Base-by-base conservation (phyloP, 2,888 invertebrate species). In the Sepioteuthis lessoniana region DNA sequence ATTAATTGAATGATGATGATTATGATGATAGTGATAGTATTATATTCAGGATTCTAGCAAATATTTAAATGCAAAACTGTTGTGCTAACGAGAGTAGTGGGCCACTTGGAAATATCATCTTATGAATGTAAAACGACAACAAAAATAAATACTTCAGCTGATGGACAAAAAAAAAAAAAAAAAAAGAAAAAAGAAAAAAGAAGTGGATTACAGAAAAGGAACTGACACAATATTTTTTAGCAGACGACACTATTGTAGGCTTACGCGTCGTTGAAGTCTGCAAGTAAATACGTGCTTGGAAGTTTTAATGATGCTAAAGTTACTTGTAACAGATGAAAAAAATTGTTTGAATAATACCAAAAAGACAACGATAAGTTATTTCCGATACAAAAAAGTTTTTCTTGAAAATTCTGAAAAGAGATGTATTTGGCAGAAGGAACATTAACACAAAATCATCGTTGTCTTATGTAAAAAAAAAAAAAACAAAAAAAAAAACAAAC, bases 281-380 rank as follows among this genome's bases (percentile, higher is more conserved):
- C 31, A n/a, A 76, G 76, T n/a, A n/a, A 76, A 76, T 76, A 76
- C 76, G 76, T 76, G 76, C 76, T 76, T 76, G n/a, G 76, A 76
- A 76, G 16, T n/a, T 76, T 76, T n/a, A 76, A 76, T 76, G n/a
- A 2, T 13, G 76, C 10, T n/a, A 76, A 31, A n/a, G 31, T 76
- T 13, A 31, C 76, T 31, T 76, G 8, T 31, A n/a, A 76, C n/a
- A 8, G n/a, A 7, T 10, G 8, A 60, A 31, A n/a, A 76, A 76
- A 31, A 76, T 60, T 1, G 2, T 7, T 50, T 50, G 50, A 50
- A 50, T 1, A 50, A 50, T 50, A 50, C 3, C 25, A 21, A 76
- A 76, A 76, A 8, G n/a, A n/a, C 31, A 76, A 31, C 76, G 0
- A 31, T n/a, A 76, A n/a, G 25, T n/a, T 76, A 10, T 76, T 76